Evolutionary conservation across 2,888 invertebrate genomes (phyloP).

Genomic region (Monopis laevigella): DNA sequence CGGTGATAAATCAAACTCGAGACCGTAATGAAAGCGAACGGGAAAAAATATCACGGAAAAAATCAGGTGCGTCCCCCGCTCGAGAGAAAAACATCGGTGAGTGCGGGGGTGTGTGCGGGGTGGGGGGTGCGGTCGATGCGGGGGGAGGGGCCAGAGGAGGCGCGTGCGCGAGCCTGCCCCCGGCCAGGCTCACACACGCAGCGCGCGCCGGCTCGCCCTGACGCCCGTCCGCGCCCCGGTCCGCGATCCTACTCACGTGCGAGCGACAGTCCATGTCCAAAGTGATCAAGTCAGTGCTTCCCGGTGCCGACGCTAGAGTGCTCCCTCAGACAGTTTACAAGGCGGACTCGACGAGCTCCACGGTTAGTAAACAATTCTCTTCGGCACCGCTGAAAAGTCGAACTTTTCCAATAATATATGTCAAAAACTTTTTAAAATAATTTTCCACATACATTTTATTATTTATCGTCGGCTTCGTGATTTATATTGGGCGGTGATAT

Average conservation of each 20-base stretch:
- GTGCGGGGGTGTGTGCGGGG: slow-evolving; percentile 30
- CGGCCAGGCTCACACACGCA: slow-evolving; percentile 33
- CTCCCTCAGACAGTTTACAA: slow-evolving; percentile 54
- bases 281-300: slow-evolving; percentile 64
- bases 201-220: slow-evolving; percentile 40
- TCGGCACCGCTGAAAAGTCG: slow-evolving; percentile 27
- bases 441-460: too few species aligned
- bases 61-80: slow-evolving; percentile 67
- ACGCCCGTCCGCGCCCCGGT: slow-evolving; percentile 31
- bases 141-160: slow-evolving; percentile 27
- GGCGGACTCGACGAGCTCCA: slow-evolving; percentile 58
- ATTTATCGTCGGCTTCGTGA: too few species aligned
- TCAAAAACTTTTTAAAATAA: too few species aligned
- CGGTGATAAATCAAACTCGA: slow-evolving; percentile 68
- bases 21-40: slow-evolving; percentile 69
- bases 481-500: background rate
- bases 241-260: slow-evolving; percentile 32
- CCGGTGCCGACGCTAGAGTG: slow-evolving; percentile 59
- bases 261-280: slow-evolving; percentile 53
- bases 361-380: slow-evolving; percentile 48
- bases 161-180: slow-evolving; percentile 44
- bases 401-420: background rate
- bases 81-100: slow-evolving; percentile 58
- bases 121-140: slow-evolving; percentile 26
- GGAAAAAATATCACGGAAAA: slow-evolving; percentile 68